These are phyloP conservation scores for Drosophila gunungcola DNA, from an alignment of 1,140 invertebrate genomes.

Conservation along the genomic window DNA sequence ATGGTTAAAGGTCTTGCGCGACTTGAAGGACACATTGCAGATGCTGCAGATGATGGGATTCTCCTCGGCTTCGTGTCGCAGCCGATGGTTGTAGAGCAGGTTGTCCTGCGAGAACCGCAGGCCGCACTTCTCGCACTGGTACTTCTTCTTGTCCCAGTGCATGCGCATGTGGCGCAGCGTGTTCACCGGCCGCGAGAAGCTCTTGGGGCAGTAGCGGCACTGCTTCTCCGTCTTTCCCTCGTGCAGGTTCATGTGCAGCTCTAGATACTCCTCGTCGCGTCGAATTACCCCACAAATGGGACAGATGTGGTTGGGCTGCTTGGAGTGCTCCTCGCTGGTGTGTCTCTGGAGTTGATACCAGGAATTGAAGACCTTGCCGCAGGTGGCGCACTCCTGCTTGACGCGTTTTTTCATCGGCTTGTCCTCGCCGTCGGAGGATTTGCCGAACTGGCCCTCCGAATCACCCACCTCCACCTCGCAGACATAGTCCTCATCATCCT, in stretches of 20 bases:
- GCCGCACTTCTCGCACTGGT: conserved; percentile 81
- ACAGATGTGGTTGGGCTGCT: conserved; percentile 58
- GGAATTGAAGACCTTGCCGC: conserved; percentile 62
- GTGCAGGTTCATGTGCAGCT: conserved; percentile 81
- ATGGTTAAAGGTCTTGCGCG: conserved; percentile 79
- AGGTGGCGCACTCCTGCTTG: conserved; percentile 63
- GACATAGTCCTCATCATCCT: conserved; percentile 53
- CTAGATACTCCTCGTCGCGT: conserved; percentile 77
- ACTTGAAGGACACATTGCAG: conserved; percentile 80
- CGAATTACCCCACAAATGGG: conserved; percentile 72
- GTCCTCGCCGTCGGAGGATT: conserved; percentile 25
- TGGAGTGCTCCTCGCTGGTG: conserved; percentile 68
- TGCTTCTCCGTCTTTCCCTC: conserved; percentile 81
- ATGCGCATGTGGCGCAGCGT: conserved; percentile 80
- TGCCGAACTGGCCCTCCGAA: conserved; percentile 8
- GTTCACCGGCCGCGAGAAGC: conserved; percentile 74
- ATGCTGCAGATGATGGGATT: conserved; percentile 81
- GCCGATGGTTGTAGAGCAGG: conserved; percentile 73
- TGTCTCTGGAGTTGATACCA: conserved; percentile 73
- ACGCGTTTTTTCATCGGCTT: conserved; percentile 36
- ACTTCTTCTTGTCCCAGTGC: conserved; percentile 83
- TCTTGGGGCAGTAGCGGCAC: conserved; percentile 78
- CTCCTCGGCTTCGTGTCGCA: conserved; percentile 80
- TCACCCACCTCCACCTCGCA: conserved; percentile 45
- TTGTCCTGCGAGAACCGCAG: conserved; percentile 76